Conservation (phyloP, 2,888 invertebrate genomes). For the Spicauda simplicius region DNA sequence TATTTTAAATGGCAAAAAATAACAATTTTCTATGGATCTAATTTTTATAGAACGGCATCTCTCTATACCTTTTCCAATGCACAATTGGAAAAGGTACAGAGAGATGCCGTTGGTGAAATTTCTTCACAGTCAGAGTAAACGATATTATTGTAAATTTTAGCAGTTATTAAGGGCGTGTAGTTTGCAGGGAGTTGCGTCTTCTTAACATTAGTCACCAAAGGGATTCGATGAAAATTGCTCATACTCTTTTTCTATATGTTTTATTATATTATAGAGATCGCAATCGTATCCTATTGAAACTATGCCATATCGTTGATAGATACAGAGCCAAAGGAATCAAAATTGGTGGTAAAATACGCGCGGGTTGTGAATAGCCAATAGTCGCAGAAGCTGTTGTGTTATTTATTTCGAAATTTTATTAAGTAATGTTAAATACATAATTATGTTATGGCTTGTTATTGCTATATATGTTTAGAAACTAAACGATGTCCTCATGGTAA, state of each 20-base stretch:
- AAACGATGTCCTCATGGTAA: conserved; percentile 38
- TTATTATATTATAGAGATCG: conserved; percentile 26
- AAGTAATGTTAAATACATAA: conserved; percentile 61
- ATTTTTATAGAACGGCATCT: neutral
- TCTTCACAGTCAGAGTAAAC: neutral
- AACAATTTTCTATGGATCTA: neutral
- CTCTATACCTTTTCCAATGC: too few relatives aligned
- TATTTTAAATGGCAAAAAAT: neutral
- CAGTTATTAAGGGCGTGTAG: neutral
- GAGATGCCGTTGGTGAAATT: neutral
- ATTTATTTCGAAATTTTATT: conserved; percentile 75
- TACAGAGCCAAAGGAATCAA: conserved; percentile 72
- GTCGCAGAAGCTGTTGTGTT: conserved; percentile 65
- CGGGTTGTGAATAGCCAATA: conserved; percentile 72
- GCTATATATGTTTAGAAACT: conserved; percentile 42
- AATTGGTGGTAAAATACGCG: conserved; percentile 58
- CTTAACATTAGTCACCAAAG: conserved; percentile 1
- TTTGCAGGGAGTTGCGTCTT: neutral
- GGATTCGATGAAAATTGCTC: conserved; percentile 30
- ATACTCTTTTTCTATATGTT: conserved; percentile 21
- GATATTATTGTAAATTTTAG: neutral
- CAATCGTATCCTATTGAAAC: conserved; percentile 32
- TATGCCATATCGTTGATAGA: conserved; percentile 48
- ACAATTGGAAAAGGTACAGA: neutral
- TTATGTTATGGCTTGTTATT: conserved; percentile 51